phyloP scores from a whole-genome alignment of 2,113 vertebrate genomes.

The Dolichallabes microphthalmus region DNA sequence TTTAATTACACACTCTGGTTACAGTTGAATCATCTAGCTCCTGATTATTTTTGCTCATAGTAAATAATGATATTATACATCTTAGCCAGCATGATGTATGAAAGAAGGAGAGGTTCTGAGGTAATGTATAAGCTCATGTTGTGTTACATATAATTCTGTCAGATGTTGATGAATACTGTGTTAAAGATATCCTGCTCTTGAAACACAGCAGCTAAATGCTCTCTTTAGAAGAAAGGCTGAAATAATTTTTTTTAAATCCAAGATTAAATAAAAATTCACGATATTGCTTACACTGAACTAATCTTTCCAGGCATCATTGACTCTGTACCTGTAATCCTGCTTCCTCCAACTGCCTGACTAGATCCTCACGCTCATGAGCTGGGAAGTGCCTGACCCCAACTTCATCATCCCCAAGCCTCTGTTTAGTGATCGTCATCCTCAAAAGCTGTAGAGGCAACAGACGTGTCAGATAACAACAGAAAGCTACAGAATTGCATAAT shows the following conservation, averaged over 20 bases:
- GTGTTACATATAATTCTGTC: not conserved
- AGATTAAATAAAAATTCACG: not conserved
- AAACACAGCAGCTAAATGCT: not conserved
- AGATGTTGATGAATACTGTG: not conserved
- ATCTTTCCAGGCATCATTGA: not conserved
- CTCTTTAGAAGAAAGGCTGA: not conserved
- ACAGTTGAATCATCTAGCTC: not conserved
- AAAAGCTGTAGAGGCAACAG: conserved; percentile 75
- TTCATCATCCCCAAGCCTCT: conserved; percentile 92
- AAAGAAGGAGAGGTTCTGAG: not conserved
- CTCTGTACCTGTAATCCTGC: conserved; percentile 84
- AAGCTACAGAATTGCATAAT: not conserved
- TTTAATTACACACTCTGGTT: not conserved
- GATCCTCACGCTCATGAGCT: conserved; percentile 90
- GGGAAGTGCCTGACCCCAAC: conserved; percentile 89
- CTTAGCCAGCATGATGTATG: not conserved
- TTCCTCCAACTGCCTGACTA: conserved; percentile 88
- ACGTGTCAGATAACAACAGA: not conserved
- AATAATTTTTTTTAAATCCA: not conserved
- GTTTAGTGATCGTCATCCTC: conserved; percentile 96
- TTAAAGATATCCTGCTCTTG: not conserved
- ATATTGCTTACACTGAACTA: not conserved
- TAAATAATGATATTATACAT: not conserved
- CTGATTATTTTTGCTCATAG: not conserved
- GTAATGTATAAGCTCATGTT: not conserved